Evolutionary conservation across 1,140 invertebrate species (phyloP), one percentile per base, ranked within the genome.

Genomic region (Cephus cinctus): DNA sequence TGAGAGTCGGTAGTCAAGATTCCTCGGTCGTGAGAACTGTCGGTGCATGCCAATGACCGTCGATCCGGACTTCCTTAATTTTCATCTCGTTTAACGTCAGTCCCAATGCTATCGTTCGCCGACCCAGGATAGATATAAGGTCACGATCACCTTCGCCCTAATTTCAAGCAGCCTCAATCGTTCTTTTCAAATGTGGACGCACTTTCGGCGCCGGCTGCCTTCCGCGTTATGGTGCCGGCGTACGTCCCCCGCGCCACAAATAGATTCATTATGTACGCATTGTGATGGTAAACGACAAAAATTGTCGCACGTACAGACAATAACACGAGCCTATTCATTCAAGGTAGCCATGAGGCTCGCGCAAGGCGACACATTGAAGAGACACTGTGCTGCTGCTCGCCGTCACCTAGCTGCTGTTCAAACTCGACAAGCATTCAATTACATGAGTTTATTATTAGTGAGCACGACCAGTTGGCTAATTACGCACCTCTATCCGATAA

Each of bases 391-490:
- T 14, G 19, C 14, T 15, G 14, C 9, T 2, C 34, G n/a, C n/a
- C 19, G 34, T 8, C 34, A 5, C 12, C 6, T 1, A 47, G 11
- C 47, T 20, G 34, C 35, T 41, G 36, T 35, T 18, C 38, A 23
- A 27, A 38, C 25, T 20, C 39, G 45, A 41, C 42, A 48, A 57
- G 36, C 54, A 55, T 43, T 61, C 55, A 55, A 63, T 65, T 63
- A 60, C 57, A 46, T 39, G 50, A 50, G 61, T 62, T n/a, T 63
- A 66, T 62, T 66, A 64, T 66, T 64, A 62, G 54, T 57, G 53
- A 50, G 49, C 54, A 42, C 52, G 41, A 39, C 53, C 61, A 54
- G 52, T 48, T 49, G 57, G 52, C 61, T 66, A 61, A 63, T 66
- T 66, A 66, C 58, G 55, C 53, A 45, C 19, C 46, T 18, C 19